Base-by-base conservation (phyloP, 2,888 invertebrate species). In the Melieria picta region DNA sequence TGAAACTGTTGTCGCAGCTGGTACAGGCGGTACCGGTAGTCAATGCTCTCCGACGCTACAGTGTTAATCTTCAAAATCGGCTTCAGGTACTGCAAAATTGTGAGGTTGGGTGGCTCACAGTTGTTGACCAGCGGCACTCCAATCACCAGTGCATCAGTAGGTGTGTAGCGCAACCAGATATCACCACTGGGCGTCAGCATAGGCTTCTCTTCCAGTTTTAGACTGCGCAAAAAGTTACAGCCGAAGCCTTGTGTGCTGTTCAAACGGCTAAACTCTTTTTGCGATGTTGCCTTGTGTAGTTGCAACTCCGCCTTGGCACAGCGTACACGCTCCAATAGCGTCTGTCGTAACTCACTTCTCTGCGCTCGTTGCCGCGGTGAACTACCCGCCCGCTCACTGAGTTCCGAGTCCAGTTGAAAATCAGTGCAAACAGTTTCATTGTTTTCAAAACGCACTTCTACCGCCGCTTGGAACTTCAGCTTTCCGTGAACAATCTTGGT, bases 131-230 rank as follows among this genome's bases (percentile, higher is more conserved):
- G 65, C 9, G 84, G 77, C 0, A 81, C 78, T 48, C 86, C 85
- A 47, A 84, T 66, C 5, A 85, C 78, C 1, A 84, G 64, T 5
- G 65, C 70, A 4, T 80, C 79, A 7, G 75, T 76, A 7, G 79
- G 62, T 10, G 75, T 74, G 7, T 81, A 67, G 7, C 84, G 80
- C 30, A 79, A 75, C 85, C 85, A 85, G 2, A 84, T 76, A 72
- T 85, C 82, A 6, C 85, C 84, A 61, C 81, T 82, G 7, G 83
- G 82, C 0, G 78, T 76, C n/a, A 85, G 65, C 52, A 83, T 74
- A 72, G 81, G 81, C 60, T 85, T 83, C 73, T 85, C 86, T 50
- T 85, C 86, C 9, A 83, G 69, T 46, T 81, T 67, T 7, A 78
- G 72, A 9, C 81, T 80, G 0, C 85, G 79, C 48, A 81, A 47